These are phyloP conservation scores for Pomacea canaliculata DNA, from an alignment of 2,888 invertebrate species.

Conservation along the genomic window DNA sequence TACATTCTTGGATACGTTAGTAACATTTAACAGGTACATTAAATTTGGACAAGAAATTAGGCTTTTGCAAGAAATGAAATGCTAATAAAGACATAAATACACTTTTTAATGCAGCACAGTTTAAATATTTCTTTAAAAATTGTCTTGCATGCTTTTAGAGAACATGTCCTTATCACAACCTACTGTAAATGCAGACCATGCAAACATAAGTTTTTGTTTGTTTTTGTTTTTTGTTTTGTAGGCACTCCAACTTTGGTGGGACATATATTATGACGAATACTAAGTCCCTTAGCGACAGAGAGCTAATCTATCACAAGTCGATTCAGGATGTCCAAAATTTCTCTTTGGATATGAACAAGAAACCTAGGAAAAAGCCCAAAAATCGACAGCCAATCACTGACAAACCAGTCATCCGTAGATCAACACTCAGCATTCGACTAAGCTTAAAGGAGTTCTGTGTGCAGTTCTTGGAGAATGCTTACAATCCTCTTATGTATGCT, in stretches of 20 bases:
- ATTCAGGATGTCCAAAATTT: constrained; percentile 82
- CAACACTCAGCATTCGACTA: constrained; percentile 88
- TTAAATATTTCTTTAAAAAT: too few species aligned
- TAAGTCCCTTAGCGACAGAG: constrained; percentile 90
- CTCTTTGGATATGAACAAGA: constrained; percentile 83
- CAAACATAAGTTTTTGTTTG: too few species aligned
- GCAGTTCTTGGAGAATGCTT: constrained; percentile 91
- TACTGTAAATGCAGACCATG: too few species aligned
- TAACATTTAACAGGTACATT: too few species aligned
- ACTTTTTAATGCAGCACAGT: too few species aligned
- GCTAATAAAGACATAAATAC: too few species aligned
- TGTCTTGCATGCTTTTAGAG: too few species aligned
- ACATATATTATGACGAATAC: constrained; percentile 92
- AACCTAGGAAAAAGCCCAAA: constrained; percentile 78
- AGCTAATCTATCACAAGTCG: constrained; percentile 88
- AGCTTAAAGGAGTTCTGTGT: constrained; percentile 93
- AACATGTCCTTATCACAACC: too few species aligned
- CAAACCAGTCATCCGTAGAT: constrained; percentile 78
- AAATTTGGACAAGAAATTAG: too few species aligned
- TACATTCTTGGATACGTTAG: too few species aligned
- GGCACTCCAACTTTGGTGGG: constrained; percentile 94
- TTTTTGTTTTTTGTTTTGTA: constrained; percentile 59
- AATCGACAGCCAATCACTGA: constrained; percentile 81
- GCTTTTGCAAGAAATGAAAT: too few species aligned
- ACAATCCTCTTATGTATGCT: constrained; percentile 91